phyloP scores from a whole-genome alignment of 2,797 vertebrate genomes.

The Acrocephalus scirpaceus region DNA sequence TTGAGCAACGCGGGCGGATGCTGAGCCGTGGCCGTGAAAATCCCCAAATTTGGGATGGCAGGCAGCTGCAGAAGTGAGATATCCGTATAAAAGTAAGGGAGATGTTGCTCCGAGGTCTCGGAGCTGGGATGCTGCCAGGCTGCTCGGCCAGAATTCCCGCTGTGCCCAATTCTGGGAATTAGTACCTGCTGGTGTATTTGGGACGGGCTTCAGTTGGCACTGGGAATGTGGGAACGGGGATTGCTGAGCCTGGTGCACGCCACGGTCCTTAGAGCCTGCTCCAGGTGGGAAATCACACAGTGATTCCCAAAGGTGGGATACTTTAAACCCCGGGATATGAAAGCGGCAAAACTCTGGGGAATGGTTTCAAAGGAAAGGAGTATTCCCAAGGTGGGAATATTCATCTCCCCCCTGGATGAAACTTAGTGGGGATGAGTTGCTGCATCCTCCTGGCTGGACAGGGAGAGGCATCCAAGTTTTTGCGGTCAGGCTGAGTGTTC shows the following conservation, averaged over 20 bases:
- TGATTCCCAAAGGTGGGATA: background rate
- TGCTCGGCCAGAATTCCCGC: background rate
- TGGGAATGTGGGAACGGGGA: background rate
- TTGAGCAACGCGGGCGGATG: background rate
- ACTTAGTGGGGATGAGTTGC: background rate
- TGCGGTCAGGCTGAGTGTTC: conserved; percentile 43
- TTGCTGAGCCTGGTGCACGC: background rate
- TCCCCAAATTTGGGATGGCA: background rate
- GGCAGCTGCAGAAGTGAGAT: background rate
- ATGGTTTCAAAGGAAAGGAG: background rate
- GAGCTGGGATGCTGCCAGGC: background rate
- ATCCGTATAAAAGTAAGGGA: background rate
- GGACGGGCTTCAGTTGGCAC: background rate
- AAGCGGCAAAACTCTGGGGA: background rate
- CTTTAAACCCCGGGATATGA: accelerated
- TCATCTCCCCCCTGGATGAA: background rate
- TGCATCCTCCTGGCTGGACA: background rate
- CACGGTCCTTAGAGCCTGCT: background rate
- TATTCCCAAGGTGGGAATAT: background rate
- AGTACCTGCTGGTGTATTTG: background rate
- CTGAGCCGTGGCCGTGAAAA: background rate
- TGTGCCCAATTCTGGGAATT: background rate
- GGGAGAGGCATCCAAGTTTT: background rate
- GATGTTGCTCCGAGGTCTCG: accelerated
- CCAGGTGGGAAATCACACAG: background rate